These are phyloP conservation scores for Hafferia zeledoni DNA, from an alignment of 2,797 vertebrate genomes.

Conservation along the genomic window DNA sequence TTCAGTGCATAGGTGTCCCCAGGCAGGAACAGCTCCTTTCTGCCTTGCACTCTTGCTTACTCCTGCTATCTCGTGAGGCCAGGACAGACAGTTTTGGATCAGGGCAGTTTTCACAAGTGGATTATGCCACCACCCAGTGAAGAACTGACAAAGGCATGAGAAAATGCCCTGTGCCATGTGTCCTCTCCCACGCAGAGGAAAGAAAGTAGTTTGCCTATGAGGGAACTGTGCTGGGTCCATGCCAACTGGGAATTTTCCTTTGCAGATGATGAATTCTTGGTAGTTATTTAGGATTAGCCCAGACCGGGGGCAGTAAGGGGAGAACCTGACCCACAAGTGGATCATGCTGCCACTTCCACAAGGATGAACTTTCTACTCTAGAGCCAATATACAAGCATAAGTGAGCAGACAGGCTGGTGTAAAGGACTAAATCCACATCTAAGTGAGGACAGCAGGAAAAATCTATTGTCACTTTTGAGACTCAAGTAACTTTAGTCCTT, in stretches of 20 bases:
- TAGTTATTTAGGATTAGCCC: not conserved
- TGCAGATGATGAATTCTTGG: fast-evolving
- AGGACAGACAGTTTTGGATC: not conserved
- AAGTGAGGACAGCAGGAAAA: not conserved
- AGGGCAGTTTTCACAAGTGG: not conserved
- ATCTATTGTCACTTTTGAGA: not conserved
- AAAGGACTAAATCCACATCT: not conserved
- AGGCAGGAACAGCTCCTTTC: not conserved
- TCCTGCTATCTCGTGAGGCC: not conserved
- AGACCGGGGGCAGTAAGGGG: not conserved
- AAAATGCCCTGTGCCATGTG: not conserved
- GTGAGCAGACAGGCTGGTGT: not conserved
- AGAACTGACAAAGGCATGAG: not conserved
- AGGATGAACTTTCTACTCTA: not conserved
- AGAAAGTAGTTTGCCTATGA: not conserved
- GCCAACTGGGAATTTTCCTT: not conserved
- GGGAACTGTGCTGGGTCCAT: not conserved
- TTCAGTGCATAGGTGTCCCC: not conserved
- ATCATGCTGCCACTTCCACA: not conserved
- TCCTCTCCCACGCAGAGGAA: not conserved
- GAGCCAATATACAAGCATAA: not conserved
- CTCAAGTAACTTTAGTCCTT: not conserved
- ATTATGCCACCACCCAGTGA: not conserved
- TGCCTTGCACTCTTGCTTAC: not conserved
- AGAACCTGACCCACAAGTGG: not conserved